Evolutionary conservation across 2,888 invertebrate genomes (phyloP), one percentile per base, ranked within the genome.

Genomic region (Ormyrus pomaceus): DNA sequence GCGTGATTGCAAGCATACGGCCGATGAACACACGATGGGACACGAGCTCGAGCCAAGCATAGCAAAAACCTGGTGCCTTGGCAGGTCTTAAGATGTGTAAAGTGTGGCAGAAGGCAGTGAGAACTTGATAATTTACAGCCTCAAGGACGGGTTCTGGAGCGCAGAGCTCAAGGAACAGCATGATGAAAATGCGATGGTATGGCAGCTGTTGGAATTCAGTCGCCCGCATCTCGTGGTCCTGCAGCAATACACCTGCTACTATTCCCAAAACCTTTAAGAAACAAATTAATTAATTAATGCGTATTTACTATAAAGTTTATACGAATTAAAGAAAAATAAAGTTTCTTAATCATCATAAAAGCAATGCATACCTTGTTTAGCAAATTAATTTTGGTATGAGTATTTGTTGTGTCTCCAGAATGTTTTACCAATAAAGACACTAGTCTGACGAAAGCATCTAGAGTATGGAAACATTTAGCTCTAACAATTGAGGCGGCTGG

Each of bases 21-120:
- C 98, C 98, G 87, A 99, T 95, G 91, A 99, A 99, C 0, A 97
- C 96, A 75, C 99, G 94, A 91, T 99, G 99, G 0, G 99, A 98
- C 59, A 99, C 96, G 66, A 99, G 92, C 91, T 99, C 99, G 78
- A 99, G 92, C 99, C 99, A 99, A 2, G 99, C 97, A 91, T 97
- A 99, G 78, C 98, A 96, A 91, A 99, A 99, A 0, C 97, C 98
- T 0, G 99, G 98, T 0, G 97, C 98, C 86, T 97, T 95, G 65
- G 95, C 94, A 9, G 99, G 99, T 77, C 98, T 94, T 83, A 99
- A 92, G 85, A 98, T 96, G 88, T 98, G 98, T 84, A 99, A 93
- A 0, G 98, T 97, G 91, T 99, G 98, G 89, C 98, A 98, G 91
- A 98, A 99, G 8, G 98, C 98, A 19, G 97, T 98, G 69, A 99